Conservation (phyloP, 2,888 invertebrate genomes). For the Myathropa florea region DNA sequence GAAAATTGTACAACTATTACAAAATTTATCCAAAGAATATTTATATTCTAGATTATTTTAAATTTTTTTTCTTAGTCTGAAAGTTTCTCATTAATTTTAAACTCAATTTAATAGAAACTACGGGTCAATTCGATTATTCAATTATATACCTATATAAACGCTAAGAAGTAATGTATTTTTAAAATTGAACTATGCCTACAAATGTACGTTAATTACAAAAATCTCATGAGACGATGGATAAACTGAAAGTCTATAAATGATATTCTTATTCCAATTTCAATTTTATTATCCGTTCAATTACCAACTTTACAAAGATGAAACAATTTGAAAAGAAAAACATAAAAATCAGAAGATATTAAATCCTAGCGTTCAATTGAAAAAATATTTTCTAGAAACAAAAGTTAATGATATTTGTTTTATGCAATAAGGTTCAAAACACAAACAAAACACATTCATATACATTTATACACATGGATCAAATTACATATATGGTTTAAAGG, state of each 20-base stretch:
- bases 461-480: constrained; percentile 34
- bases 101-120: constrained; percentile 54
- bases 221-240: constrained; percentile 17
- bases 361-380: constrained; percentile 66
- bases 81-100: constrained; percentile 46
- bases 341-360: constrained; percentile 42
- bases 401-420: constrained; percentile 53
- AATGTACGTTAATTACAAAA: constrained; percentile 16
- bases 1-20: too few relatives aligned
- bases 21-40: too few relatives aligned
- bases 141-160: constrained; percentile 52
- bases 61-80: constrained; percentile 14
- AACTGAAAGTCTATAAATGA: constrained; percentile 22
- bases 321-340: constrained; percentile 58
- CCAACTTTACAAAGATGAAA: constrained; percentile 19
- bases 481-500: constrained; percentile 47
- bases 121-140: constrained; percentile 65
- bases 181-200: constrained; percentile 16
- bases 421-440: constrained; percentile 66
- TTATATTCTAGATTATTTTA: background rate
- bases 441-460: constrained; percentile 36
- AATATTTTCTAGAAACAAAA: constrained; percentile 41
- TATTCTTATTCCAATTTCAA: constrained; percentile 34
- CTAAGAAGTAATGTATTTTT: constrained; percentile 23
- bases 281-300: constrained; percentile 32